A percentile compares a stretch with the other conserved stretches of the same genome.
Evolutionary conservation across 2,888 invertebrate species (phyloP).

Genomic region (Horisme vitalbata): DNA sequence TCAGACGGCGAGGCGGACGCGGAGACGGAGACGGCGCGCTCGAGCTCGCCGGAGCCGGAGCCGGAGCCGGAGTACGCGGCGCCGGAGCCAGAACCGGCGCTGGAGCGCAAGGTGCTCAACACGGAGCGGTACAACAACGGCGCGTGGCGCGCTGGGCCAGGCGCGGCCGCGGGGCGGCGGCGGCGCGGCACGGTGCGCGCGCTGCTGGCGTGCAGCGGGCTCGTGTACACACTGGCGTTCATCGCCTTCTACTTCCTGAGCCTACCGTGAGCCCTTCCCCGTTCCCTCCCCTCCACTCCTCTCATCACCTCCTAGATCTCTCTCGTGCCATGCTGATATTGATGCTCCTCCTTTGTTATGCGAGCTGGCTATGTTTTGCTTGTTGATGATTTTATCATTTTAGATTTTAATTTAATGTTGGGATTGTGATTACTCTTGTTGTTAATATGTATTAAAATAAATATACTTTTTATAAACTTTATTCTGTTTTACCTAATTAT

Average conservation of each 20-base stretch:
- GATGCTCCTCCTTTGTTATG: too few species aligned
- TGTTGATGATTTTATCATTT: too few species aligned
- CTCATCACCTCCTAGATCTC: too few species aligned
- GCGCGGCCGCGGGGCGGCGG: conserved; percentile 61
- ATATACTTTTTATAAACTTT: too few species aligned
- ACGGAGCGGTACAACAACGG: conserved; percentile 56
- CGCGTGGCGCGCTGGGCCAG: conserved; percentile 67
- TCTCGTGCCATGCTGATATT: too few species aligned
- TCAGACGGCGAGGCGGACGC: conserved; percentile 37
- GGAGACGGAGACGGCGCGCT: conserved; percentile 21
- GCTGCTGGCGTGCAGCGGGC: conserved; percentile 80
- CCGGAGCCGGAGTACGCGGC: conserved; percentile 35
- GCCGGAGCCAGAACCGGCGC: conserved; percentile 39
- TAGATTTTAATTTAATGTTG: too few species aligned
- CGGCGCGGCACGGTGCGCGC: conserved; percentile 71
- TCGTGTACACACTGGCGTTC: conserved; percentile 63
- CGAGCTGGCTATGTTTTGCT: too few species aligned
- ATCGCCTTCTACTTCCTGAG: conserved; percentile 73
- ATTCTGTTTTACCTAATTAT: too few species aligned
- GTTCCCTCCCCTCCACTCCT: not conserved
- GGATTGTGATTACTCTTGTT: too few species aligned
- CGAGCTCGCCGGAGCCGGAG: conserved; percentile 21
- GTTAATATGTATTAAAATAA: too few species aligned
- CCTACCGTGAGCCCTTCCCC: conserved; percentile 45
- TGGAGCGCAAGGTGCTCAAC: conserved; percentile 53